These are phyloP conservation scores for Phrynocephalus guinanensis DNA, from an alignment of 2,797 vertebrate species.

Conservation along the genomic window DNA sequence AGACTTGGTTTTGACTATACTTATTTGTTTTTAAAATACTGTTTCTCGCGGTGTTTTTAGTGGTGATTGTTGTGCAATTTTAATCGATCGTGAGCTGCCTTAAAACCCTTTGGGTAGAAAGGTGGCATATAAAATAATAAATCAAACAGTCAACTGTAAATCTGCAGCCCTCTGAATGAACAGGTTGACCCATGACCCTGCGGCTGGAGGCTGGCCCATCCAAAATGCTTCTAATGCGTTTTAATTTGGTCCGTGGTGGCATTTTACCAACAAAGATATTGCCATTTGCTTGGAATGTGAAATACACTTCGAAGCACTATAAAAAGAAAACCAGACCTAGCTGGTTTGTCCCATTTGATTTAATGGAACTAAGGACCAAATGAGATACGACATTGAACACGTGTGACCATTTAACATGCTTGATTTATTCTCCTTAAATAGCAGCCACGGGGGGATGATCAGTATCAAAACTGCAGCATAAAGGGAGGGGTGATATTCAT, in stretches of 20 bases:
- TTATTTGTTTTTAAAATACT: too few relatives aligned
- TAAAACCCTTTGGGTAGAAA: too few relatives aligned
- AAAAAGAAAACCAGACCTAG: slow-evolving; percentile 23
- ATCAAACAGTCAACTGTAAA: neutral
- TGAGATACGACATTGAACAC: neutral
- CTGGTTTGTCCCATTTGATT: slow-evolving; percentile 12
- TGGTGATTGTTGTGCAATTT: too few relatives aligned
- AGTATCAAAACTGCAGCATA: slow-evolving; percentile 2
- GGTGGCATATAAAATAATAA: too few relatives aligned
- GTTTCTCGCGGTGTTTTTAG: too few relatives aligned
- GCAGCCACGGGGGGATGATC: neutral
- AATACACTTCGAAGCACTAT: neutral
- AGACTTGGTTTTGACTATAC: too few relatives aligned
- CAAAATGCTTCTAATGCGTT: slow-evolving; percentile 47
- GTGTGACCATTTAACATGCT: slow-evolving; percentile 13
- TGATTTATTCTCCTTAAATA: slow-evolving; percentile 19
- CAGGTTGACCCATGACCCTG: neutral
- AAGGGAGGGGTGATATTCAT: neutral
- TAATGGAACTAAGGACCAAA: neutral
- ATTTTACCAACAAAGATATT: slow-evolving; percentile 6
- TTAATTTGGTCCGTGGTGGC: slow-evolving; percentile 31
- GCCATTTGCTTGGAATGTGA: slow-evolving; percentile 3
- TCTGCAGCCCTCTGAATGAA: neutral
- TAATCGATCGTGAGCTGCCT: too few relatives aligned
- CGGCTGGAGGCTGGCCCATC: neutral